Percentiles rank a stretch among this genome's conserved stretches.
Evolutionary conservation across 1,140 invertebrate species (phyloP).

Genomic region (Drosophila takahashii): DNA sequence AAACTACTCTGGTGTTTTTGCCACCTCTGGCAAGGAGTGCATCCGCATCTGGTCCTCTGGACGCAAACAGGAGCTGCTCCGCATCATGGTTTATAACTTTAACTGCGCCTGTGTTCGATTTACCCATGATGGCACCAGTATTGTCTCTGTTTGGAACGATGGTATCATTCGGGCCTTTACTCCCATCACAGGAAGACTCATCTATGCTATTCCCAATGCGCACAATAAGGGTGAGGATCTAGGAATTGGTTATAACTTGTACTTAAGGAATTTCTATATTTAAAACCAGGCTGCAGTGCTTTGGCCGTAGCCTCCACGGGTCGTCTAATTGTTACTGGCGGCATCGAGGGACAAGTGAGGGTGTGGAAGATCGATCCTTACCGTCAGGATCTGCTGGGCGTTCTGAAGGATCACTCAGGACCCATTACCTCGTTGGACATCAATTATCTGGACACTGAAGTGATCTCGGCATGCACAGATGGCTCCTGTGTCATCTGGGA

Average conservation of each 20-base stretch:
- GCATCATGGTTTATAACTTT: constrained; percentile 94
- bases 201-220: constrained; percentile 93
- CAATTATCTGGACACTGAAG: constrained; percentile 90
- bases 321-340: constrained; percentile 92
- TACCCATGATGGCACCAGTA: constrained; percentile 90
- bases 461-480: constrained; percentile 94
- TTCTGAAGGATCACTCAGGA: constrained; percentile 95
- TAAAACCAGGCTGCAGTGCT: constrained; percentile 64
- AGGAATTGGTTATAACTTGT: neutral
- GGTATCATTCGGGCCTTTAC: constrained; percentile 94
- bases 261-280: neutral
- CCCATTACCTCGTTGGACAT: constrained; percentile 93
- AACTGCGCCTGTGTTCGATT: constrained; percentile 92
- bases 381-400: constrained; percentile 87
- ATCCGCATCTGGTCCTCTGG: constrained; percentile 93
- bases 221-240: constrained; percentile 89
- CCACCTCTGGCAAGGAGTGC: constrained; percentile 92
- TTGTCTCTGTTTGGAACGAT: constrained; percentile 94
- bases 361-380: constrained; percentile 90
- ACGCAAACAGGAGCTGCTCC: constrained; percentile 91
- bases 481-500: constrained; percentile 97
- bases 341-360: constrained; percentile 93
- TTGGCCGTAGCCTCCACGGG: constrained; percentile 90
- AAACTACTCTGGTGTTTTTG: constrained; percentile 92
- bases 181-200: constrained; percentile 91